Percentiles rank a stretch among this genome's conserved stretches.
Evolutionary conservation across 2,113 vertebrate genomes (phyloP).

Genomic region (Misgurnus mizolepis): DNA sequence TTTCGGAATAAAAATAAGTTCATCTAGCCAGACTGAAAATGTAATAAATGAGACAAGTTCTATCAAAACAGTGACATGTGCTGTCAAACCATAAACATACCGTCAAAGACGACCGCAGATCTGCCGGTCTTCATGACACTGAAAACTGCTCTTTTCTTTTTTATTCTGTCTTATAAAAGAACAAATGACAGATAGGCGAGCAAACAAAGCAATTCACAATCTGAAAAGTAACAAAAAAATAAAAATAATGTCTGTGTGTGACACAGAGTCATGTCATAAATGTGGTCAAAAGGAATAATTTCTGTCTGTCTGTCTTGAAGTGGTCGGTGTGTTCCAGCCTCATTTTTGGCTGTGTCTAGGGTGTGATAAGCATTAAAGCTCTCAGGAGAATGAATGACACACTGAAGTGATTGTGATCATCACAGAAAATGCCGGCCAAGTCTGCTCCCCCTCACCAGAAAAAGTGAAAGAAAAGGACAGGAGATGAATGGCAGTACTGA

Average conservation of each 20-base stretch:
- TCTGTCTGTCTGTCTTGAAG: constrained; percentile 42
- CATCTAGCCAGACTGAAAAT: background rate
- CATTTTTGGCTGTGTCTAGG: constrained; percentile 27
- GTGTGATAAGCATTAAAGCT: constrained; percentile 38
- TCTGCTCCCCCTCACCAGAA: constrained; percentile 35
- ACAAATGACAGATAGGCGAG: constrained; percentile 12
- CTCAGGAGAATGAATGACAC: constrained; percentile 34
- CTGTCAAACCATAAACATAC: constrained; percentile 4
- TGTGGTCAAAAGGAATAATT: constrained; percentile 30
- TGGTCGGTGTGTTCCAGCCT: background rate
- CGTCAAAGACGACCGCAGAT: background rate
- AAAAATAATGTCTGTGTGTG: background rate
- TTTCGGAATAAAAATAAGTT: background rate
- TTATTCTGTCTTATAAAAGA: constrained; percentile 10
- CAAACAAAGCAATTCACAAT: background rate
- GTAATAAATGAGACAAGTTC: background rate
- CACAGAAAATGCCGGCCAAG: constrained; percentile 24
- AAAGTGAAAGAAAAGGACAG: constrained; percentile 22
- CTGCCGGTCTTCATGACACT: background rate
- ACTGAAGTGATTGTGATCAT: constrained; percentile 51
- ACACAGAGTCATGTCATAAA: background rate
- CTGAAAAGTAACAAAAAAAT: background rate
- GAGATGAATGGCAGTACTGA: constrained; percentile 27
- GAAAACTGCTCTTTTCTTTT: constrained; percentile 16
- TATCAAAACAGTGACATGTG: constrained; percentile 5